Base-by-base conservation (phyloP, 64 coral and sea anemone species). In the Pocillopora damicornis region DNA sequence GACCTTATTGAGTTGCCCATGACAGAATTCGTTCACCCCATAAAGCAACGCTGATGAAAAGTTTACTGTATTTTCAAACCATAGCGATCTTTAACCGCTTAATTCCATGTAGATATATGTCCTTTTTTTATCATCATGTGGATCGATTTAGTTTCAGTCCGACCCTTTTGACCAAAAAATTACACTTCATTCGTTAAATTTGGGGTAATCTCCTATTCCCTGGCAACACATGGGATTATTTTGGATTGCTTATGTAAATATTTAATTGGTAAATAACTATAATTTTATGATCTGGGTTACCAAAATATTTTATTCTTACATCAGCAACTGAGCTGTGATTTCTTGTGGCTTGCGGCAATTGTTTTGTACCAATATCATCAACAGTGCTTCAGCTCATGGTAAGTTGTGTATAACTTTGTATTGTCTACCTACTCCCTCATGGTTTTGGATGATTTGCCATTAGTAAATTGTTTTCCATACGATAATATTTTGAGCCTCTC, bases 221-320 rank as follows among this genome's bases (percentile, higher is more conserved):
- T 83, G 45, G 65, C 22, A 58, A 71, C 64, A 16, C 1, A 85
- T 5, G 25, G 45, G 37, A 13, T 25, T 57, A 14, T 72, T 51
- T 85, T 72, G 13, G 18, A 77, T 42, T 73, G 4, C 56, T 58
- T 16, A 15, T 72, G 64, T 85, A 56, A 85, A 85, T 85, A 85
- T 72, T 85, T 85, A 68, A 85, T 72, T 79, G 51, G 77, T 23
- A 71, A 71, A 71, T 85, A 85, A 73, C 65, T 20, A 34, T 26
- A 81, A 36, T 62, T 35, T 85, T 72, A 85, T 85, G 37, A 72
- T 73, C 81, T 73, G 20, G 81, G 63, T 85, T 73, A 85, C 18
- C 20, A 56, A 58, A 72, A 85, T 85, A 26, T 58, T 20, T 71
- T 85, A 85, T 85, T 85, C 81, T 85, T 85, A 85, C 81, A 85